Percentiles rank a stretch among this genome's conserved stretches.
Evolutionary conservation across 2,888 invertebrate species (phyloP).

Genomic region (Tetramorium bicarinatum): DNA sequence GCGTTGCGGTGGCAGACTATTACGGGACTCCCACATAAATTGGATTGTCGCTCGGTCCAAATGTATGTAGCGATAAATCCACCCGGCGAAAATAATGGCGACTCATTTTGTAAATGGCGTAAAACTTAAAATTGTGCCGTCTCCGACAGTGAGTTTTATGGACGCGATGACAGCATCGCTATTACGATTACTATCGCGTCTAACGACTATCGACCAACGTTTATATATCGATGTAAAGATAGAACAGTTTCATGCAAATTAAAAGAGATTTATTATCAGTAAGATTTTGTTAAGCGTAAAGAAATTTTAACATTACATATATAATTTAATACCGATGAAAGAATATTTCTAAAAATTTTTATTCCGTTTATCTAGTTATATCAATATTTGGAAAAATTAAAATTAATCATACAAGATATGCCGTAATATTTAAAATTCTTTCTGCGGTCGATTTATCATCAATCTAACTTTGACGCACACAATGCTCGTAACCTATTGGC

Average conservation of each 20-base stretch:
- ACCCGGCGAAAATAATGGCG: constrained; percentile 84
- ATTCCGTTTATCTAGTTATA: neutral
- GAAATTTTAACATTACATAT: neutral
- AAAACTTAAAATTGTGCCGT: constrained; percentile 84
- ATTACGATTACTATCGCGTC: constrained; percentile 74
- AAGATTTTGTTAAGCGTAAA: neutral
- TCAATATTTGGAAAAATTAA: neutral
- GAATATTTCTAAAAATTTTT: neutral
- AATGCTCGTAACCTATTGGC: constrained; percentile 62
- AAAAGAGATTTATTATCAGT: constrained; percentile 3
- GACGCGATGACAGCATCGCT: constrained; percentile 76
- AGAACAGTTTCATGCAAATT: neutral
- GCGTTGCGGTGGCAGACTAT: constrained; percentile 84
- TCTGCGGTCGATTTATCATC: constrained; percentile 75
- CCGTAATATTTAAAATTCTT: constrained; percentile 76
- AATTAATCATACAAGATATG: neutral
- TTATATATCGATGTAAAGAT: neutral
- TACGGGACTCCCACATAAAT: constrained; percentile 85
- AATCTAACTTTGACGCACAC: constrained; percentile 73
- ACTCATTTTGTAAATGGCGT: constrained; percentile 86
- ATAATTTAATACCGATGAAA: neutral
- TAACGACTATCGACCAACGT: constrained; percentile 10
- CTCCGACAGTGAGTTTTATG: constrained; percentile 72
- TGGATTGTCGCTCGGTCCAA: constrained; percentile 83
- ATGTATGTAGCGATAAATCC: constrained; percentile 86